phyloP scores from a whole-genome alignment of 2,888 invertebrate species.

The Blastobasis lacticolella region DNA sequence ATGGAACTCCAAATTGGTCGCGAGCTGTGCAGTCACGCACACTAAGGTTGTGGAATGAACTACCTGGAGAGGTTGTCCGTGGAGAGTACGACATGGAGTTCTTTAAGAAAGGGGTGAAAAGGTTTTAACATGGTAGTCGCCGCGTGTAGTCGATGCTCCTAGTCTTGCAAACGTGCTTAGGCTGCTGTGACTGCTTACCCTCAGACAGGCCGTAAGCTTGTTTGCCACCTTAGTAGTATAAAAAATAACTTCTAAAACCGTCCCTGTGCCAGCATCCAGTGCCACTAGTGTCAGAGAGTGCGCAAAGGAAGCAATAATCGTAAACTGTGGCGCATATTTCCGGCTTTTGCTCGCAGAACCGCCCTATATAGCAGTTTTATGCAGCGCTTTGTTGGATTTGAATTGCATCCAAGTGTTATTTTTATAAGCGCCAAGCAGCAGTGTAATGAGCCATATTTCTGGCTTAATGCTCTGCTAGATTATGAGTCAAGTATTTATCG shows the following conservation, averaged over 20 bases:
- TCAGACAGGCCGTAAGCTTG: too few species aligned
- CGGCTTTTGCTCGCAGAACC: conserved; percentile 30
- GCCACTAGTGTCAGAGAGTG: conserved; percentile 34
- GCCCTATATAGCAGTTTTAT: conserved; percentile 33
- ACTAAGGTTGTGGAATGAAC: neutral
- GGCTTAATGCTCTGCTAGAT: conserved; percentile 4
- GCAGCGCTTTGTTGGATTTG: conserved; percentile 42
- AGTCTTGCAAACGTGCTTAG: too few species aligned
- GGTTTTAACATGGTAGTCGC: too few species aligned
- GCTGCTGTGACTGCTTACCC: too few species aligned
- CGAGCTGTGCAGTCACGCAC: neutral
- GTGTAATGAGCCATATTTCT: conserved; percentile 19
- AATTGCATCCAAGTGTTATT: conserved; percentile 39
- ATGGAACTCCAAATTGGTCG: neutral
- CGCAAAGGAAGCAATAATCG: conserved; percentile 55
- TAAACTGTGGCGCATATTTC: conserved; percentile 51
- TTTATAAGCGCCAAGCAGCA: conserved; percentile 5
- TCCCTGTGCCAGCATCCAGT: neutral
- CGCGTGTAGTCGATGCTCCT: too few species aligned
- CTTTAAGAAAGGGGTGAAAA: too few species aligned
- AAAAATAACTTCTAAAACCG: neutral
- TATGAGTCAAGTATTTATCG: too few species aligned
- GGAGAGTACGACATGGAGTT: too few species aligned
- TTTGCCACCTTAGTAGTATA: too few species aligned
- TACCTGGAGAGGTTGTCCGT: too few species aligned